Evolutionary conservation across 2,888 invertebrate species (phyloP), one percentile per base, ranked within the genome.

Genomic region (Tanytarsus gracilentus): DNA sequence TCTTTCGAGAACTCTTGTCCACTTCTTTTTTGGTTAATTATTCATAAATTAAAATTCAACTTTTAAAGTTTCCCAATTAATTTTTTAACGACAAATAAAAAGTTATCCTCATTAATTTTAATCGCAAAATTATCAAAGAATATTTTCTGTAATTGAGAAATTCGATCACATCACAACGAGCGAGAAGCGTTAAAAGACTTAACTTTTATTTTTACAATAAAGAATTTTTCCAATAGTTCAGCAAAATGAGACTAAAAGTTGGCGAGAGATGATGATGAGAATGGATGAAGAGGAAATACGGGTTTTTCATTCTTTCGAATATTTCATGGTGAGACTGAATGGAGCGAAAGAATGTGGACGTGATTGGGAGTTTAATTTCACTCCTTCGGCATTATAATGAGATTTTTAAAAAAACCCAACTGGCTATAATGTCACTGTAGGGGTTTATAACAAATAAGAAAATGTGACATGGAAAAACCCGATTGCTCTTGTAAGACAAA

Each of bases 331-430:
- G n/a, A n/a, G n/a, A n/a, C n/a, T n/a, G n/a, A n/a, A n/a, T n/a
- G 33, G 52, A 33, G 39, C 23, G 26, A 48, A 48, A 48, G 23
- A 23, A 55, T 18, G 29, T 29, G 36, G 25, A 55, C 53, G 53
- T 55, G 53, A 55, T 55, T 55, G 36, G 53, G 53, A 55, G 36
- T 55, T 55, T 55, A 55, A 55, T 55, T 39, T 55, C 26, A 21
- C 39, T 51, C 52, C 33, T 52, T 21, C 23, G 39, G 21, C 23
- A 55, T 55, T 55, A 55, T 55, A 55, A 55, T 55, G 36, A 55
- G 53, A 55, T 30, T 52, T 55, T 55, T 55, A 55, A 55, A 26
- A 23, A 39, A 52, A 30, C 27, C 18, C 52, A 33, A 52, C 26
- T 33, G 52, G 21, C n/a, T 52, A 11, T 33, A 33, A 52, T 30